Evolutionary conservation across 2,797 vertebrate species (phyloP), one percentile per base, ranked within the genome.

Genomic region (Setipinna tenuifilis): DNA sequence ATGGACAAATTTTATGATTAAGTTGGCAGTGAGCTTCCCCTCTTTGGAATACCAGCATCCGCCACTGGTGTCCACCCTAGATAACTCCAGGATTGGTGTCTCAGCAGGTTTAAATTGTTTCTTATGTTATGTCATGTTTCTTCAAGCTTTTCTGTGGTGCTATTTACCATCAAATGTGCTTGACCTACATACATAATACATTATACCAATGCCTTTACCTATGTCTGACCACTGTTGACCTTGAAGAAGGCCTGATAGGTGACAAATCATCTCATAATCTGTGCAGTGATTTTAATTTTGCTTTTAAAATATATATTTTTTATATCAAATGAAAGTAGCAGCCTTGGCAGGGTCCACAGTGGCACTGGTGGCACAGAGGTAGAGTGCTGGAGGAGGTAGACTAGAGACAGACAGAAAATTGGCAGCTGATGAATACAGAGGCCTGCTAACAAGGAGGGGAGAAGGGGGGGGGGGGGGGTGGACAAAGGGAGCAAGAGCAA

Each of bases 401-500:
- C 35, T 41, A 5, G 35, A 41, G 35, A 41, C 35, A 41, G 35
- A 41, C 35, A 41, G 35, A 41, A 41, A 41, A 78, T 78, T 78
- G 71, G 71, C 71, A 78, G 17, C 31, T 44, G 31, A 78, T 78
- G 71, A 78, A 78, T 78, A 78, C 41, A 41, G 35, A 44, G 21
- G 35, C 31, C 35, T 2, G 71, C 35, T 78, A 78, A 78, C 35
- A 21, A 35, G 31, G 71, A 21, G 21, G 65, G 65, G 83, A 82
- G 82, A 57, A 61, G 78, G 71, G 84, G 85, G 17, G 83, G 84
- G 86, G 90, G 31, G 58, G 86, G 83, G 82, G 50, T 54, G 14
- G 50, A 54, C 85, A 86, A 81, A 75, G 87, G 85, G 86, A 23
- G 50, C 50, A 54, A 54, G 50, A 3, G 50, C 50, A 54, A 81